A percentile compares a stretch with the other conserved stretches of the same genome.
phyloP scores from a whole-genome alignment of 1,140 invertebrate species.

The Geopemphigus sp. region DNA sequence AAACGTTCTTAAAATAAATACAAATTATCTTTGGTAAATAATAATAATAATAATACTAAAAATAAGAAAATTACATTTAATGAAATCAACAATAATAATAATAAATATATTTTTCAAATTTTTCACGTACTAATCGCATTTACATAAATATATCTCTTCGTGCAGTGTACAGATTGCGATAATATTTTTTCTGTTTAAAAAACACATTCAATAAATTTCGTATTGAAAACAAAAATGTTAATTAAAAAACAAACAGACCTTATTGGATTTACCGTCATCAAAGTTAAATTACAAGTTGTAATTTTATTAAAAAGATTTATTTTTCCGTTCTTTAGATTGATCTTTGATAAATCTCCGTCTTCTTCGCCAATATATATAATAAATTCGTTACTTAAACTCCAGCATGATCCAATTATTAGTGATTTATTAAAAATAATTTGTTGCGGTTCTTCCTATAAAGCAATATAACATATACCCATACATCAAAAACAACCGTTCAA shows the following conservation, averaged over 20 bases:
- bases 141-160: conserved; percentile 15
- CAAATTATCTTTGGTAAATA: background rate
- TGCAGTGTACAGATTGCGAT: conserved; percentile 25
- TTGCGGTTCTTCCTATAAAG: conserved; percentile 6
- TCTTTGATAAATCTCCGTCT: conserved; percentile 7
- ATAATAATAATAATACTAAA: background rate
- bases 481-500: background rate
- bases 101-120: conserved; percentile 2
- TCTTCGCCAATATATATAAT: conserved; percentile 2
- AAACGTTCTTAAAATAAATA: background rate
- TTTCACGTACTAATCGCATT: background rate
- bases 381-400: conserved; percentile 28
- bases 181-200: conserved; percentile 8
- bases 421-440: conserved; percentile 23
- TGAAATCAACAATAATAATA: background rate
- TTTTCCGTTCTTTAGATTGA: background rate
- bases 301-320: conserved; percentile 17
- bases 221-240: background rate
- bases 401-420: conserved; percentile 17
- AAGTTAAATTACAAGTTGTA: background rate
- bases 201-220: background rate
- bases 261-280: conserved; percentile 17
- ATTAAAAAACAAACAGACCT: conserved; percentile 5
- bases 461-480: background rate
- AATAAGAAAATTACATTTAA: too few relatives aligned